Evolutionary conservation across 2,888 invertebrate genomes (phyloP), one percentile per base, ranked within the genome.

Genomic region (Ramazzottius varieornatus): DNA sequence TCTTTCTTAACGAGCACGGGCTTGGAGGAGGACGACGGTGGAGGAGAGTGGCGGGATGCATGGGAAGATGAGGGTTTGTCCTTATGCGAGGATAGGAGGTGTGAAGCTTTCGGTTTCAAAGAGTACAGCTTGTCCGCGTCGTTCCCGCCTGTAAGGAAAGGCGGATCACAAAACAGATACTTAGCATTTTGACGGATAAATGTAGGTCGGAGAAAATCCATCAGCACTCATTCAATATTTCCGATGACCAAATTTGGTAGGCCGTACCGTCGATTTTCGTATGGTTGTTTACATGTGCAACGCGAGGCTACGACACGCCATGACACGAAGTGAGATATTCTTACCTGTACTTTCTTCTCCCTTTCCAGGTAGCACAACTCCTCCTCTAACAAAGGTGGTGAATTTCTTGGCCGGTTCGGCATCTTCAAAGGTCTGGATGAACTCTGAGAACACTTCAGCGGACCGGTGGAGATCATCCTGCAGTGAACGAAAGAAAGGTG

Each of bases 1-100:
- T 82, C 83, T 72, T 83, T 86, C 72, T 87, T 88, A 8, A 54
- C n/a, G 4, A 54, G 29, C n/a, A 29, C 54, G 20, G 54, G n/a
- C 4, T 16, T 29, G 20, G 20, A 24, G 54, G 54, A 54, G 29
- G 54, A 54, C 16, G 54, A 54, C n/a, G 54, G 24, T 24, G 8
- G 20, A 24, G 54, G 54, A 54, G 54, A 24, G 29, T 16, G 54
- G 29, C 4, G 54, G 29, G n/a, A 16, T 29, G 54, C 4, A 8
- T 54, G 13, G 54, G 54, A 24, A 29, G 54, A 40, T 4, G 20
- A 29, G 29, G 4, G 54, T 4, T 54, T 24, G 4, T 29, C 4
- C 8, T 24, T 54, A 29, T 29, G 54, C 54, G 54, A 40, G 20
- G 54, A 54, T 4, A 4, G 29, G 29, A 16, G 54, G 29, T 4